Evolutionary conservation across 1,140 invertebrate species (phyloP).

Genomic region (Halesus radiatus): DNA sequence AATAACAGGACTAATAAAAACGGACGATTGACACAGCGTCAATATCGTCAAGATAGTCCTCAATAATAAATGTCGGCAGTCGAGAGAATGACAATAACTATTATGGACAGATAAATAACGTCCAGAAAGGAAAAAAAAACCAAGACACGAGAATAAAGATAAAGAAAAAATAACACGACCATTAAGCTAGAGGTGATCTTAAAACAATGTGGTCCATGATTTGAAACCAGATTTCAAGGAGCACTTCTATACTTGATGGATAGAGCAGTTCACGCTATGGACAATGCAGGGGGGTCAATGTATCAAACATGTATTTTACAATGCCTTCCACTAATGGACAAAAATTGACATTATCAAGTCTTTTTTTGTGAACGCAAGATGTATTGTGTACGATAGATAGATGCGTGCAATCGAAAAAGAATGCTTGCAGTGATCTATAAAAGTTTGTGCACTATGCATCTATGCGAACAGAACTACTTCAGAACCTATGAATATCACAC

Average conservation of each 20-base stretch:
- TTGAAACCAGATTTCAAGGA: constrained; percentile 14
- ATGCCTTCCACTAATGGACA: background rate
- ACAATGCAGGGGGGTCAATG: background rate
- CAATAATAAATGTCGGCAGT: background rate
- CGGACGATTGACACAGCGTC: background rate
- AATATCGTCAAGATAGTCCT: background rate
- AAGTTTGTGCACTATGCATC: too few species aligned
- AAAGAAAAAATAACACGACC: background rate
- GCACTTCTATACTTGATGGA: background rate
- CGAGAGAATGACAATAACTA: background rate
- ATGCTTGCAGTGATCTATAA: too few species aligned
- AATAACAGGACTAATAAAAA: background rate
- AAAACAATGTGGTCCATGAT: constrained; percentile 2
- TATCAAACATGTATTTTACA: constrained; percentile 15
- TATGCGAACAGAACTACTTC: too few species aligned
- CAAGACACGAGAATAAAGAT: background rate
- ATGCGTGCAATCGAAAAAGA: too few species aligned
- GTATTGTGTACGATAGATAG: too few species aligned
- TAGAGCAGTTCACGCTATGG: background rate
- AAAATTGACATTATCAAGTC: too few species aligned
- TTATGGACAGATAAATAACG: background rate
- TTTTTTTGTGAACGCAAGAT: too few species aligned
- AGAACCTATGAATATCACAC: too few species aligned
- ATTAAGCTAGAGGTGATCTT: background rate
- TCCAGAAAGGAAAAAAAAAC: background rate